Base-by-base conservation (phyloP, 2,113 vertebrate species). In the Corythornis madagascariensis region DNA sequence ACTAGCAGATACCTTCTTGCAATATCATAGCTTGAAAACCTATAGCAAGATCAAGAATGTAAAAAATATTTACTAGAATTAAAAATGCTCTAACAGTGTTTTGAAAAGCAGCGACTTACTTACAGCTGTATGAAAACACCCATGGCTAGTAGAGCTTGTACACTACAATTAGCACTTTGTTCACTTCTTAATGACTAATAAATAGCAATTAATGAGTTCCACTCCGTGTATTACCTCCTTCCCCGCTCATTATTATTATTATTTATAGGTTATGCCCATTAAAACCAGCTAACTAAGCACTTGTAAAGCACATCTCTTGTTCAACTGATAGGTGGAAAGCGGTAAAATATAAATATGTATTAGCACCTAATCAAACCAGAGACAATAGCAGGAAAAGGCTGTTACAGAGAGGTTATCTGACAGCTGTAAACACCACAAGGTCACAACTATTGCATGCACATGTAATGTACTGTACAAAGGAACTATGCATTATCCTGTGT, bases 141-240 rank as follows among this genome's bases (percentile, higher is more conserved):
- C 52, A 35, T 26, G 70, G 75, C 40, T 86, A 91, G 87, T 75
- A 79, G 93, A 90, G 91, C 87, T 95, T 40, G 50, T 57, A 69
- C 55, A 50, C 65, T 57, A 75, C 69, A 95, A 12, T 83, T 94
- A 83, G 35, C 43, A 92, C 22, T 92, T 89, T 48, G 7, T 88
- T 88, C 74, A 70, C 12, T 88, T 25, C 17, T 76, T 91, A 92
- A 92, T 83, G 47, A 91, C 64, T 85, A 93, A 91, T 92, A 91
- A 89, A 71, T 70, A 93, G 72, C 66, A 93, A 95, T 91, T 92
- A 93, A 92, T 82, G 85, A 86, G 82, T 91, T 96, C 79, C 40
- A 86, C 69, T 93, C 82, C 31, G 80, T 19, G 7, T 31, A 85
- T 67, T 89, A 86, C 72, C n/a, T 16, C 57, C 66, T 89, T 77